A percentile compares a stretch with the other conserved stretches of the same genome.
phyloP scores from a whole-genome alignment of 1,140 invertebrate genomes.

The Carposina sasakii region DNA sequence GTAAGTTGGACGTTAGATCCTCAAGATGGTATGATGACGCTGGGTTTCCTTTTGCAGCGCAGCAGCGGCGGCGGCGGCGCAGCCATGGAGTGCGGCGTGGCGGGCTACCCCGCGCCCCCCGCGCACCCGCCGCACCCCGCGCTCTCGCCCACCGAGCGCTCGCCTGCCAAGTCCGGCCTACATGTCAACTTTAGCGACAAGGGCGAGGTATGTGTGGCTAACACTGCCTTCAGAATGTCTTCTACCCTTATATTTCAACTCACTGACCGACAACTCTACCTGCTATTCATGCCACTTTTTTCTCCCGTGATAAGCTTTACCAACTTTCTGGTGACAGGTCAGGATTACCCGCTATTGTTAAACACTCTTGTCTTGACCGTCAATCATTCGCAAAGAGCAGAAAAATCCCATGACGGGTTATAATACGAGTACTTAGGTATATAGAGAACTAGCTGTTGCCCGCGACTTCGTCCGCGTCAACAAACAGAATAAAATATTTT shows the following conservation, averaged over 20 bases:
- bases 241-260: not conserved
- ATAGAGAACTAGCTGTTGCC: too few relatives aligned
- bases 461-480: too few relatives aligned
- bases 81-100: constrained; percentile 58
- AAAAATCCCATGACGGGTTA: too few relatives aligned
- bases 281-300: too few relatives aligned
- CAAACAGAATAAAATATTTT: too few relatives aligned
- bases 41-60: constrained; percentile 8
- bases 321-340: too few relatives aligned
- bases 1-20: not conserved
- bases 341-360: too few relatives aligned
- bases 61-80: constrained; percentile 31
- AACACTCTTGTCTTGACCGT: too few relatives aligned
- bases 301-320: too few relatives aligned
- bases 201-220: constrained; percentile 72
- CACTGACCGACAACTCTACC: not conserved
- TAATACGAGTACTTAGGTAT: too few relatives aligned
- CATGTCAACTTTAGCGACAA: constrained; percentile 93
- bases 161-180: constrained; percentile 83
- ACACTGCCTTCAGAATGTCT: not conserved
- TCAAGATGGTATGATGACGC: not conserved
- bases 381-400: too few relatives aligned
- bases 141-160: constrained; percentile 76
- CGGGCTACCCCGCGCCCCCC: constrained; percentile 29
- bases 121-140: constrained; percentile 43